Conservation (phyloP, 2,888 invertebrate genomes). For the Tetrapedia diversipes region DNA sequence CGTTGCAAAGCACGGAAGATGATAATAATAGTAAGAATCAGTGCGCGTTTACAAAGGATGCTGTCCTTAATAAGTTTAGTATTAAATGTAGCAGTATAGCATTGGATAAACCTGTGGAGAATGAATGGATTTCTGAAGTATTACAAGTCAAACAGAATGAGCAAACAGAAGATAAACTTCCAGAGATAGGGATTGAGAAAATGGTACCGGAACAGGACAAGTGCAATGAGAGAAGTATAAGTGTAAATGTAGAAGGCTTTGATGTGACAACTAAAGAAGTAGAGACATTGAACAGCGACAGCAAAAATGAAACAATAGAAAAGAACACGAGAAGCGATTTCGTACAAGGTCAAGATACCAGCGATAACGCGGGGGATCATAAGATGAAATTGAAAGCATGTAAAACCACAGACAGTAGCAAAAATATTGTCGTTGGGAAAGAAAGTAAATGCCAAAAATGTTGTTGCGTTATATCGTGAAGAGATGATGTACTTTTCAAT, state of each 20-base stretch:
- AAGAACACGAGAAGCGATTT: slow-evolving; percentile 72
- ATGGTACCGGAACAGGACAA: slow-evolving; percentile 32
- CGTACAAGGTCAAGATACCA: slow-evolving; percentile 71
- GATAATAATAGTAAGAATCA: slow-evolving; percentile 27
- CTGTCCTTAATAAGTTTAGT: slow-evolving; percentile 18
- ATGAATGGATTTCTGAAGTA: slow-evolving; percentile 12
- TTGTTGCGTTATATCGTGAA: slow-evolving; percentile 73
- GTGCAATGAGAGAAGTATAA: slow-evolving; percentile 51
- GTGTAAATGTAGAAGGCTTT: slow-evolving; percentile 26
- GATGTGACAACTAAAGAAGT: slow-evolving; percentile 50
- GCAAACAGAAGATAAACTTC: neutral
- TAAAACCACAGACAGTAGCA: slow-evolving; percentile 74
- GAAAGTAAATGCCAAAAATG: slow-evolving; percentile 75
- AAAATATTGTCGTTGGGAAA: slow-evolving; percentile 70
- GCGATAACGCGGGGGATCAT: slow-evolving; percentile 64
- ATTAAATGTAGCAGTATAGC: slow-evolving; percentile 31
- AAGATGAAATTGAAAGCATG: slow-evolving; percentile 73
- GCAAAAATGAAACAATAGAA: slow-evolving; percentile 61
- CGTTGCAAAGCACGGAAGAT: neutral
- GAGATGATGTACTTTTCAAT: neutral
- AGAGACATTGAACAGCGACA: slow-evolving; percentile 64
- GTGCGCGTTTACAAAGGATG: neutral
- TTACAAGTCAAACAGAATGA: slow-evolving; percentile 15
- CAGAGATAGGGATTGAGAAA: neutral
- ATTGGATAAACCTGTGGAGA: neutral